phyloP scores from a whole-genome alignment of 2,888 invertebrate genomes.

The Sinelater perroti region DNA sequence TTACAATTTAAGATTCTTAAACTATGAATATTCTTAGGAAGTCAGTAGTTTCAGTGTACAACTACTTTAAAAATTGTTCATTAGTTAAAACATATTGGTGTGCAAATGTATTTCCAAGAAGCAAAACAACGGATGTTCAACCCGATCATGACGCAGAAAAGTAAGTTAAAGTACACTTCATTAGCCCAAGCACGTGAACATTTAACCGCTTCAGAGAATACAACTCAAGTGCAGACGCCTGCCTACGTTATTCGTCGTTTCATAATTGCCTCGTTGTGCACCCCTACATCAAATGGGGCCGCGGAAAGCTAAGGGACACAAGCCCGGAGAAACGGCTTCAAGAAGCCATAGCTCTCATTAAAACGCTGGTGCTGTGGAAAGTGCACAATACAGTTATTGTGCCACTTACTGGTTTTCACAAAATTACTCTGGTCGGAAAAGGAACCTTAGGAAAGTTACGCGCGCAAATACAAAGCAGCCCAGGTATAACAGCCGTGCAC shows the following conservation, averaged over 20 bases:
- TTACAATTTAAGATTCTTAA: no score
- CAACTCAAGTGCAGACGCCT: conserved; percentile 49
- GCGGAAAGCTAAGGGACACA: conserved; percentile 63
- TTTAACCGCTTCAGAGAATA: conserved; percentile 50
- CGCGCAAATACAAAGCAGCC: conserved; percentile 57
- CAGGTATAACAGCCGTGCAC: conserved; percentile 71
- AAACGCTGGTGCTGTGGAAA: conserved; percentile 74
- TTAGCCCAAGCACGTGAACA: no score
- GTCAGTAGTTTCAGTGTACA: no score
- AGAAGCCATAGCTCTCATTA: conserved; percentile 76
- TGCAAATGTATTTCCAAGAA: no score
- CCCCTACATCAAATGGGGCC: conserved; percentile 78
- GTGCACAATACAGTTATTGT: conserved; percentile 68
- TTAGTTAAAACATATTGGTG: no score
- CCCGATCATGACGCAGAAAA: no score
- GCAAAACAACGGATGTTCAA: no score
- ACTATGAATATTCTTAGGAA: no score
- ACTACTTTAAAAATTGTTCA: no score
- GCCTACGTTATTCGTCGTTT: conserved; percentile 51
- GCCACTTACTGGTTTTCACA: conserved; percentile 67
- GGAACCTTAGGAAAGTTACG: conserved; percentile 70
- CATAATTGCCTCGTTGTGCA: conserved; percentile 75
- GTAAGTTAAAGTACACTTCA: no score
- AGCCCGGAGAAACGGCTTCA: conserved; percentile 73
- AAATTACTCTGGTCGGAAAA: conserved; percentile 68